phyloP scores from a whole-genome alignment of 2,113 vertebrate genomes.

The Aptenodytes forsteri region DNA sequence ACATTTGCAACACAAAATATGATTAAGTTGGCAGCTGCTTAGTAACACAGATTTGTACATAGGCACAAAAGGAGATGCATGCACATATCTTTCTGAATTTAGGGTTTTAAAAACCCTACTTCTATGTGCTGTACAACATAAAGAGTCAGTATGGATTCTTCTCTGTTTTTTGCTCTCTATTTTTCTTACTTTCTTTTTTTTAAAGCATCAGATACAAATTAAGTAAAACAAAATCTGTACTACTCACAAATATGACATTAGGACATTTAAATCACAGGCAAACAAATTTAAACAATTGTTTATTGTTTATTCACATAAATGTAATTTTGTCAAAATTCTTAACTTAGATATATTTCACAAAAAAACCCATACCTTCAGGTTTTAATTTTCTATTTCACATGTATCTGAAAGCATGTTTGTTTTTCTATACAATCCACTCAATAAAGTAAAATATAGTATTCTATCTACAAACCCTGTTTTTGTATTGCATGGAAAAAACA shows the following conservation, averaged over 20 bases:
- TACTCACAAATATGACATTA: background rate
- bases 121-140: background rate
- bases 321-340: background rate
- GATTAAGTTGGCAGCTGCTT: background rate
- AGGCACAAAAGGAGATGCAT: background rate
- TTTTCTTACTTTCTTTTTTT: background rate
- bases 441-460: background rate
- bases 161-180: rapidly evolving
- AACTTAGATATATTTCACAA: background rate
- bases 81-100: background rate
- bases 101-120: background rate
- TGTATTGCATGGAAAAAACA: background rate
- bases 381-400: background rate
- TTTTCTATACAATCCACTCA: background rate
- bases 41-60: background rate
- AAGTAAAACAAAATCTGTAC: background rate
- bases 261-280: background rate
- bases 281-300: background rate
- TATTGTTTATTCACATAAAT: background rate
- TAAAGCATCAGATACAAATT: background rate
- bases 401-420: background rate
- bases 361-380: background rate
- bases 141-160: background rate
- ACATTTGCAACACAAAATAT: background rate
- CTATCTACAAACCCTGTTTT: background rate